Base-by-base conservation (phyloP, 2,797 vertebrate genomes). In the Champsocephalus esox region DNA sequence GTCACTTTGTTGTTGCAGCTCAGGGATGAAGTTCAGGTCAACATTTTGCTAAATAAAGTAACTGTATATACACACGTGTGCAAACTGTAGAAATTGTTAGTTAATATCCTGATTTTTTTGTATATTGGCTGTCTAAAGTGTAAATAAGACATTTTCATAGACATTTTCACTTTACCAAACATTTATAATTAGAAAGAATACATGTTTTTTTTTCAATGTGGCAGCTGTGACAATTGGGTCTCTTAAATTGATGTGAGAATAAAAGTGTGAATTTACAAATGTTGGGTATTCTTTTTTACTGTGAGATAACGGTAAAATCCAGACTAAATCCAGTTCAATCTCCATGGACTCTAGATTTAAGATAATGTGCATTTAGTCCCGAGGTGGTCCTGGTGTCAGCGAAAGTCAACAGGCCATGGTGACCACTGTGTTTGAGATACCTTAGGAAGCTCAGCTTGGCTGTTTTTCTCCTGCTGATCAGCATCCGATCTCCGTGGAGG, bases 171-270 rank as follows among this genome's bases (percentile, higher is more conserved):
- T 21, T 59, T 66, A 54, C 1, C 3, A 62, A 7, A 65, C 4
- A 12, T 77, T 81, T 67, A 59, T 75, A 4, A 59, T 64, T 82
- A 87, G 71, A 34, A 74, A 87, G 71, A 34, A 74, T 74, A 21
- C 60, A 69, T 17, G 58, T 72, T 72, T 63, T 70, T 72, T 43
- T 86, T 85, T 83, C 82, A 84, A 84, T 78, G 71, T 90, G 94
- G 92, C 94, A 94, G 93, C 93, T 94, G 89, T 84, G 67, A 89
- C 44, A 57, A 58, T 68, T 85, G 74, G 84, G 69, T 92, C 82
- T 85, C 54, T 88, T 81, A 77, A 85, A 78, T 66, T 78, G 4
- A 70, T 63, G 41, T 84, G 19, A 75, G 14, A 92, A 92, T 92
- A 84, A 93, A 92, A 55, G 21, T 77, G 57, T 81, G 52, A 70